These are phyloP conservation scores for Eupelmus urozonus DNA, from an alignment of 2,888 invertebrate species.

Conservation along the genomic window DNA sequence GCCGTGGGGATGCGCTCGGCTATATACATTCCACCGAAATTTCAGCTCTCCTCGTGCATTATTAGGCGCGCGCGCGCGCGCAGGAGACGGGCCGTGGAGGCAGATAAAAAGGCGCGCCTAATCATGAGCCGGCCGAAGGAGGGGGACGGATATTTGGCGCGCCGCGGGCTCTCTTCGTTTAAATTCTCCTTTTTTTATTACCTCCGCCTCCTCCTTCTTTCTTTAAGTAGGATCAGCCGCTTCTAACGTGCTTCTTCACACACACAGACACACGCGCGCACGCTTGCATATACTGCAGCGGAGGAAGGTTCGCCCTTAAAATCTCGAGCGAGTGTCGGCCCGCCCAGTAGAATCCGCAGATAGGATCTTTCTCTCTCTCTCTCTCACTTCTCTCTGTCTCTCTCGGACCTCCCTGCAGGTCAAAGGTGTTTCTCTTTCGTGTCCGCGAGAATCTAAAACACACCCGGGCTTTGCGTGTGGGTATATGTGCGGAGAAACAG, in stretches of 20 bases:
- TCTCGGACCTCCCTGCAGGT: slow-evolving; percentile 48
- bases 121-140: slow-evolving; percentile 6
- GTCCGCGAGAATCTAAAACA: slow-evolving; percentile 40
- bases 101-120: slow-evolving; percentile 26
- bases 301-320: slow-evolving; percentile 32
- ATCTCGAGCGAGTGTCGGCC: slow-evolving; percentile 36
- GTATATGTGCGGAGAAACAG: not conserved
- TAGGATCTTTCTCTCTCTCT: slow-evolving; percentile 40
- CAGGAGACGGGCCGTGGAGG: not conserved
- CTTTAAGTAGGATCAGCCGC: slow-evolving; percentile 42
- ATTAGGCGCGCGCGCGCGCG: not conserved
- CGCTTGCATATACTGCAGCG: not conserved
- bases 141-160: slow-evolving; percentile 38
- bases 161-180: slow-evolving; percentile 2
- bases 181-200: slow-evolving; percentile 35
- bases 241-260: slow-evolving; percentile 3
- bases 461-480: not conserved
- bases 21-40: slow-evolving; percentile 4
- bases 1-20: not conserved
- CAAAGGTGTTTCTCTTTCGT: slow-evolving; percentile 52
- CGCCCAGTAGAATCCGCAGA: slow-evolving; percentile 57
- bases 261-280: not conserved
- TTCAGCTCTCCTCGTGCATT: slow-evolving; percentile 9
- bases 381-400: not conserved
- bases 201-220: not conserved